Evolutionary conservation across 2,888 invertebrate genomes (phyloP).

Genomic region (Eupeodes luniger): DNA sequence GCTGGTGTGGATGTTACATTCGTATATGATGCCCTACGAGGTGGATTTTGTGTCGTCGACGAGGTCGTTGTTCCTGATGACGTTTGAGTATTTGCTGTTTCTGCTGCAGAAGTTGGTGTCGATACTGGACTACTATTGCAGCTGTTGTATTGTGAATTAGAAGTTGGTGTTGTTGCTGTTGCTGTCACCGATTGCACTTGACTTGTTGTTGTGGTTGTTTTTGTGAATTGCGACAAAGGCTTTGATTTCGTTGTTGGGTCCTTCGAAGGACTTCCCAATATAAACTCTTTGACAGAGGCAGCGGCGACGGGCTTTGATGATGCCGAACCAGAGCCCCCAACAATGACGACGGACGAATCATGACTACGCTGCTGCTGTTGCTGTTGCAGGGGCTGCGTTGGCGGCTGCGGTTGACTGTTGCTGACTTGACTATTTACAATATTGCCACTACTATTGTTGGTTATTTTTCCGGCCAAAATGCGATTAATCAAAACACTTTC

Average conservation of each 20-base stretch:
- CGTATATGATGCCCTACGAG: slow-evolving; percentile 77
- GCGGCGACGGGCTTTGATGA: neutral
- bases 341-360: slow-evolving; percentile 60
- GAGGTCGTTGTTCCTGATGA: slow-evolving; percentile 74
- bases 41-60: slow-evolving; percentile 58
- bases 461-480: slow-evolving; percentile 69
- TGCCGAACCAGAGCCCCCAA: neutral
- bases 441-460: slow-evolving; percentile 52
- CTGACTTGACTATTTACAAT: slow-evolving; percentile 50
- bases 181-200: slow-evolving; percentile 58
- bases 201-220: slow-evolving; percentile 14
- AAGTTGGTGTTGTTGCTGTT: slow-evolving; percentile 66
- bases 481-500: slow-evolving; percentile 68
- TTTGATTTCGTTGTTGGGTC: slow-evolving; percentile 48
- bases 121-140: slow-evolving; percentile 69
- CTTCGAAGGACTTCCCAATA: slow-evolving; percentile 68
- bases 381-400: neutral
- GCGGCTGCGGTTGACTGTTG: slow-evolving; percentile 16
- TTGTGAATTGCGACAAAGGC: slow-evolving; percentile 40
- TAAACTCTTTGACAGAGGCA: slow-evolving; percentile 64
- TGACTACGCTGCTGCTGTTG: slow-evolving; percentile 37
- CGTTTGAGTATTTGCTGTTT: slow-evolving; percentile 65
- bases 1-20: slow-evolving; percentile 75
- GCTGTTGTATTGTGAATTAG: slow-evolving; percentile 81
- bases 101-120: slow-evolving; percentile 71